Evolutionary conservation across 2,888 invertebrate genomes (phyloP).

Genomic region (Tubulanus polymorphus): DNA sequence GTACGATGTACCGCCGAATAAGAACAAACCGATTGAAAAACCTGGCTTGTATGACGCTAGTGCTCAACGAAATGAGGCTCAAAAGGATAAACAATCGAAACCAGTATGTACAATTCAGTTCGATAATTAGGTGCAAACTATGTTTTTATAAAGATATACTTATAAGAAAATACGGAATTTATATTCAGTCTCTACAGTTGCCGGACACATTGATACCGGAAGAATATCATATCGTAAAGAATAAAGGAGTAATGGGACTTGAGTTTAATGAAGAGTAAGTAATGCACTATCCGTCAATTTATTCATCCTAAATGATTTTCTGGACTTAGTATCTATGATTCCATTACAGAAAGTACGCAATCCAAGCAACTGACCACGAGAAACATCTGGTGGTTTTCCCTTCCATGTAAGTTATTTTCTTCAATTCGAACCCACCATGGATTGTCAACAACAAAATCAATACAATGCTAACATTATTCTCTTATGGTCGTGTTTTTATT

Average conservation of each 20-base stretch:
- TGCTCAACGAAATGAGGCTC: constrained; percentile 31
- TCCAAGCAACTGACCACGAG: constrained; percentile 47
- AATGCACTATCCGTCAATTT: not conserved
- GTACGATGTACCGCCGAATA: constrained; percentile 48
- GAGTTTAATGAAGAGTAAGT: constrained; percentile 51
- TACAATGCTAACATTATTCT: too few species aligned
- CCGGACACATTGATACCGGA: constrained; percentile 51
- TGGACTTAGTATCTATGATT: constrained; percentile 6
- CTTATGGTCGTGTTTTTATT: too few species aligned
- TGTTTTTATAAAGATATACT: too few species aligned
- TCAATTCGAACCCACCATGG: too few species aligned
- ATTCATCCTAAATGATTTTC: not conserved
- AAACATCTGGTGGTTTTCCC: constrained; percentile 51
- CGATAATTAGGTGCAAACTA: too few species aligned
- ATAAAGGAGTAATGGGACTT: constrained; percentile 49
- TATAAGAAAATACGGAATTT: too few species aligned
- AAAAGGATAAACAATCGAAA: constrained; percentile 22
- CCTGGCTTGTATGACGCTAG: constrained; percentile 37
- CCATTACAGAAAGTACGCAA: constrained; percentile 45
- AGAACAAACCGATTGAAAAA: constrained; percentile 26
- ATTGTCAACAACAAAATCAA: too few species aligned
- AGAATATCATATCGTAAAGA: constrained; percentile 52
- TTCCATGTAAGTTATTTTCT: constrained; percentile 53
- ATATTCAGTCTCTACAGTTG: constrained; percentile 38
- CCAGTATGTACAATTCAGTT: too few species aligned